Conservation (phyloP, 2,888 invertebrate species). For the Mythimna loreyi region DNA sequence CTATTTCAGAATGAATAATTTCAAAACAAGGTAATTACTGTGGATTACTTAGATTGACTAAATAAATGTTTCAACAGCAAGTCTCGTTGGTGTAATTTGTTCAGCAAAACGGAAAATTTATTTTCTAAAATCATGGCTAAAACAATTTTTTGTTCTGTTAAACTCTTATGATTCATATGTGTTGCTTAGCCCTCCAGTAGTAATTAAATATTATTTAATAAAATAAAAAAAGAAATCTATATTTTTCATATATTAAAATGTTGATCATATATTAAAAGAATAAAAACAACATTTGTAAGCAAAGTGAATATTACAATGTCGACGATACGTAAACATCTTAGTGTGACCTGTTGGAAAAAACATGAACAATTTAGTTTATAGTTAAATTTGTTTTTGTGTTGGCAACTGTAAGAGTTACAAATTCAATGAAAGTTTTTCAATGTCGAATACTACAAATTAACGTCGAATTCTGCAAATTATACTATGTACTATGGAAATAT, state of each 20-base stretch:
- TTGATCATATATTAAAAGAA: no score
- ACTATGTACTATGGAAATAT: no score
- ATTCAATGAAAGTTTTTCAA: background rate
- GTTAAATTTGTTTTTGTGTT: slow-evolving; percentile 47
- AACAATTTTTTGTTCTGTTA: slow-evolving; percentile 2
- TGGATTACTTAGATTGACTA: no score
- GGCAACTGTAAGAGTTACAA: slow-evolving; percentile 47
- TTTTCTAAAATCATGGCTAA: background rate
- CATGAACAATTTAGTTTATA: slow-evolving; percentile 70
- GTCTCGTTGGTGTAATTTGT: background rate
- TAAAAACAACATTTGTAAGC: slow-evolving; percentile 44
- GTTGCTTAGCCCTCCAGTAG: background rate
- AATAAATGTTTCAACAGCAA: background rate
- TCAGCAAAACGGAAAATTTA: background rate
- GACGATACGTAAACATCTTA: slow-evolving; percentile 44
- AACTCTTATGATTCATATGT: slow-evolving; percentile 13
- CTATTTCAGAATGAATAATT: background rate
- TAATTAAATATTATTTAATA: background rate
- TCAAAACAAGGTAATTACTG: background rate
- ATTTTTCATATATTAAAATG: background rate
- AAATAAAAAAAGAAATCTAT: background rate
- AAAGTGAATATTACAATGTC: slow-evolving; percentile 33
- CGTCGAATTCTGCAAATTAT: no score
- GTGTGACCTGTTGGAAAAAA: slow-evolving; percentile 52
- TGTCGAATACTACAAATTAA: no score